These are phyloP conservation scores for Cataglyphis livida DNA, from an alignment of 2,888 invertebrate genomes.

Conservation along the genomic window DNA sequence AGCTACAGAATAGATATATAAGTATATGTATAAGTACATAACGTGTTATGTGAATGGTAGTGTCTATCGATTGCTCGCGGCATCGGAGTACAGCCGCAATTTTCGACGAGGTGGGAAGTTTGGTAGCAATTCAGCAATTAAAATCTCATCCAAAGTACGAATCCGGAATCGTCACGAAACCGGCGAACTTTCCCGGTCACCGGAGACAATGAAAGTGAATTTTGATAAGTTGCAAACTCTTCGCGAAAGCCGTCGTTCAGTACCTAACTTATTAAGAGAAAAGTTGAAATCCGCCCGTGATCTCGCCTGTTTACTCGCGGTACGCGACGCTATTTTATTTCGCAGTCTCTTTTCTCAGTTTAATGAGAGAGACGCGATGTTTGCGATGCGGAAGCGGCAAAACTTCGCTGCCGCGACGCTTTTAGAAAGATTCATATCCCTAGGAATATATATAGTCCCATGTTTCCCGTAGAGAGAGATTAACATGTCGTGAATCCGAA, in stretches of 20 bases:
- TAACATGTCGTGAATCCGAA: conserved; percentile 38
- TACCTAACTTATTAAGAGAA: conserved; percentile 34
- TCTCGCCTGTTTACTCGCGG: conserved; percentile 43
- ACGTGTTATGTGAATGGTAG: neutral
- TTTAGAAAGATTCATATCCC: conserved; percentile 52
- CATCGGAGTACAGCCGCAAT: conserved; percentile 24
- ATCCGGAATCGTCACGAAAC: conserved; percentile 36
- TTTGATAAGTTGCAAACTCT: conserved; percentile 52
- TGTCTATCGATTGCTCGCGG: neutral
- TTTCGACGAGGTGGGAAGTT: conserved; percentile 35
- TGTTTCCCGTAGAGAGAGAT: conserved; percentile 31
- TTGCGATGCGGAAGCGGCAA: conserved; percentile 48
- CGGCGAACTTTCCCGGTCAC: conserved; percentile 42
- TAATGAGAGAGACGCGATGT: conserved; percentile 52
- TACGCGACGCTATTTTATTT: conserved; percentile 43
- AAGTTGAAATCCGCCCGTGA: conserved; percentile 22
- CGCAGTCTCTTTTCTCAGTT: conserved; percentile 40
- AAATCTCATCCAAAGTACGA: conserved; percentile 42
- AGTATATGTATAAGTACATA: neutral
- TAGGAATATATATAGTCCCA: conserved; percentile 28
- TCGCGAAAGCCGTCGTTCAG: conserved; percentile 21
- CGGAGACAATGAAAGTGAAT: conserved; percentile 51
- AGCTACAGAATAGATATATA: neutral
- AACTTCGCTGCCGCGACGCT: conserved; percentile 43
- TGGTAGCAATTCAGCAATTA: conserved; percentile 47